A percentile compares a stretch with the other conserved stretches of the same genome.
phyloP scores from a whole-genome alignment of 2,888 invertebrate genomes.

The Schizotus pectinicornis region DNA sequence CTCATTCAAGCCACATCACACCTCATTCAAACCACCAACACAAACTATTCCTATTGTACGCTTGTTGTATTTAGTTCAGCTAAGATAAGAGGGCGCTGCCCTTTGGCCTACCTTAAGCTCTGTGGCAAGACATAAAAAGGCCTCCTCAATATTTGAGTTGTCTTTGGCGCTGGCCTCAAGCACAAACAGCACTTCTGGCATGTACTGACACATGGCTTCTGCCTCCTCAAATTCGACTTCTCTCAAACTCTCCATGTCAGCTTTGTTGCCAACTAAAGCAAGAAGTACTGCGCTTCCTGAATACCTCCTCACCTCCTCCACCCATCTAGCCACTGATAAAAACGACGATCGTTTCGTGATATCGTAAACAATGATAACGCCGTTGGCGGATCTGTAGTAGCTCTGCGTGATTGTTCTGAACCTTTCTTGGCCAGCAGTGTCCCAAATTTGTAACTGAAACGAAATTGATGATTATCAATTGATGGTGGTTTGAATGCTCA shows the following conservation, averaged over 20 bases:
- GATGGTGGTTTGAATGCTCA: slow-evolving; percentile 53
- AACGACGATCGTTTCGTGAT: slow-evolving; percentile 93
- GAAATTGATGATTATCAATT: slow-evolving; percentile 19
- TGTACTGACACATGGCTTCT: slow-evolving; percentile 83
- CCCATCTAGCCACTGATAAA: slow-evolving; percentile 91
- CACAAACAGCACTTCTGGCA: slow-evolving; percentile 85
- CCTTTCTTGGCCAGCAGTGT: slow-evolving; percentile 95
- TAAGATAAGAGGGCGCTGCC: too few species aligned
- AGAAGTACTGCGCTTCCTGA: slow-evolving; percentile 91
- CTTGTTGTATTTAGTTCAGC: too few species aligned
- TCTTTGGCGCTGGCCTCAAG: slow-evolving; percentile 92
- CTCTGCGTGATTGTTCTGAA: slow-evolving; percentile 97
- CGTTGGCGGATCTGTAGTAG: slow-evolving; percentile 96
- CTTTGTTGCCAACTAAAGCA: slow-evolving; percentile 91
- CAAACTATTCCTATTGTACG: too few species aligned
- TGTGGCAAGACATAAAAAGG: slow-evolving; percentile 84
- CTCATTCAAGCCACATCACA: neutral
- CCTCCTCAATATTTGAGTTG: slow-evolving; percentile 89
- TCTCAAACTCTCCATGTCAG: slow-evolving; percentile 79
- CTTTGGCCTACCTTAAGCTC: slow-evolving; percentile 79
- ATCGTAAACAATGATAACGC: slow-evolving; percentile 96
- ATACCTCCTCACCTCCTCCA: slow-evolving; percentile 93
- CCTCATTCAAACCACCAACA: neutral
- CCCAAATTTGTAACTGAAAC: slow-evolving; percentile 90
- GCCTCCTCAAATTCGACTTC: slow-evolving; percentile 89